A percentile compares a stretch with the other conserved stretches of the same genome.
phyloP scores from a whole-genome alignment of 2,888 invertebrate species.

The Metallyticus violacea region DNA sequence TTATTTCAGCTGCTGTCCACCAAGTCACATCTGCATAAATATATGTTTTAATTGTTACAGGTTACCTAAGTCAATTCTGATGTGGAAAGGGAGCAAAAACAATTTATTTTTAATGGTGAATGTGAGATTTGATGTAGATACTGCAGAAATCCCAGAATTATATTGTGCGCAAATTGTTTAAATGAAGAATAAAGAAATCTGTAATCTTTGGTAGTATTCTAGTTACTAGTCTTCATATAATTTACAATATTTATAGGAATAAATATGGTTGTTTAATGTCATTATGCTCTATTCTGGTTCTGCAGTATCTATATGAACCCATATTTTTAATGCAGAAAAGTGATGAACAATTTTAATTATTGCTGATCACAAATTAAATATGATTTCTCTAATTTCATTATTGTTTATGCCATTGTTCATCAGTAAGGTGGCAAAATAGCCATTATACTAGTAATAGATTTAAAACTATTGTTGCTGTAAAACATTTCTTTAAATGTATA shows the following conservation, averaged over 20 bases:
- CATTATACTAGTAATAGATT: neutral
- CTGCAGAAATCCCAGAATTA: neutral
- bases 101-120: neutral
- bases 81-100: neutral
- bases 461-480: slow-evolving; percentile 4
- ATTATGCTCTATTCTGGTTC: too few relatives aligned
- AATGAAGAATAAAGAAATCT: neutral
- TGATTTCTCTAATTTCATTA: neutral
- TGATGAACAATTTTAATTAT: neutral
- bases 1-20: neutral
- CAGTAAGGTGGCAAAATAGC: neutral
- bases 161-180: too few relatives aligned
- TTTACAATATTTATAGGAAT: too few relatives aligned
- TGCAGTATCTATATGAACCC: neutral
- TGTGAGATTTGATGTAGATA: neutral
- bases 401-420: neutral
- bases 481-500: neutral
- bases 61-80: neutral
- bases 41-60: neutral
- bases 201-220: neutral
- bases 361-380: too few relatives aligned
- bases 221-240: neutral
- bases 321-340: neutral
- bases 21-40: slow-evolving; percentile 13
- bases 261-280: too few relatives aligned